phyloP scores from a whole-genome alignment of 2,797 vertebrate species.

The Schizothorax lantsangensis region DNA sequence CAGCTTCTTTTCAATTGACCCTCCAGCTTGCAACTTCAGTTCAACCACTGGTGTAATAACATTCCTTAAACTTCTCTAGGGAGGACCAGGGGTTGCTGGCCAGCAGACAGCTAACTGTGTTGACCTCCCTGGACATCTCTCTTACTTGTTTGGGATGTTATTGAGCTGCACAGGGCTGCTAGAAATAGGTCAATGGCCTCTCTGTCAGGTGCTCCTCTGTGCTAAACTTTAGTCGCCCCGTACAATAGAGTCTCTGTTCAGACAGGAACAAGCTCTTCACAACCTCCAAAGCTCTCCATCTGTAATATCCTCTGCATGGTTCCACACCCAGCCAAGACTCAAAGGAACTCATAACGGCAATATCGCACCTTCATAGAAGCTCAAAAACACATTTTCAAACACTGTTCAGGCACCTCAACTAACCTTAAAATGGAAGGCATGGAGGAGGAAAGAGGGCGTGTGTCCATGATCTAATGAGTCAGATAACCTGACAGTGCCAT shows the following conservation, averaged over 20 bases:
- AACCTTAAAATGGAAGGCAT: background rate
- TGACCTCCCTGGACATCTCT: conserved; percentile 42
- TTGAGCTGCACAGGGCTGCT: conserved; percentile 42
- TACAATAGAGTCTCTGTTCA: conserved; percentile 53
- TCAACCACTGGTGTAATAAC: conserved; percentile 23
- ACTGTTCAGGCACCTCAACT: background rate
- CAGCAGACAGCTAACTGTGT: conserved; percentile 8
- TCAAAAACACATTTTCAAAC: background rate
- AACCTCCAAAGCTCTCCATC: conserved; percentile 20
- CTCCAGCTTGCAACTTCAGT: background rate
- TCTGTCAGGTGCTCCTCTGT: conserved; percentile 62
- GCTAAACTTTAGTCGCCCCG: background rate
- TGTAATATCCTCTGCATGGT: conserved; percentile 16
- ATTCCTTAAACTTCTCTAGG: conserved; percentile 22
- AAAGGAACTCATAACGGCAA: background rate
- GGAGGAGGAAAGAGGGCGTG: background rate
- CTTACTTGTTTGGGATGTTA: conserved; percentile 48
- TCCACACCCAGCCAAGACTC: background rate
- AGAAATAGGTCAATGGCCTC: conserved; percentile 61
- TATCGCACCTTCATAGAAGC: background rate
- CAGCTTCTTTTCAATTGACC: background rate
- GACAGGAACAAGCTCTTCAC: conserved; percentile 32
- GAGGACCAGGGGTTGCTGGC: conserved; percentile 19
- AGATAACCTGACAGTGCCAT: background rate
- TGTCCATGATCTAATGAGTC: background rate